Evolutionary conservation across 2,797 vertebrate genomes (phyloP), one percentile per base, ranked within the genome.

Genomic region (Gadopsis bispinosus): DNA sequence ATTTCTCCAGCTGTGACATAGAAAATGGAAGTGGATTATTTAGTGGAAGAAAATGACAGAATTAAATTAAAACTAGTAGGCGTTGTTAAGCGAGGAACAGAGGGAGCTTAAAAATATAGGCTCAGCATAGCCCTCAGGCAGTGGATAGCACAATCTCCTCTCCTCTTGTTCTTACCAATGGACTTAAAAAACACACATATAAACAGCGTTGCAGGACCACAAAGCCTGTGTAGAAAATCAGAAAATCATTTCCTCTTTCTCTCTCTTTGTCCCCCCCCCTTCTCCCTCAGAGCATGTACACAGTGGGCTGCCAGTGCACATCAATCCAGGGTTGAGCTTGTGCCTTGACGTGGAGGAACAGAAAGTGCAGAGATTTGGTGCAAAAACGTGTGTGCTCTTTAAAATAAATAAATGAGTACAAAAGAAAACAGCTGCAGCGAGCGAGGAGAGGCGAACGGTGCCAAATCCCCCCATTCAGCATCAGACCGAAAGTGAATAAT

Each of bases 31-130:
- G 88, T 93, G 93, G 91, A 92, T 93, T 90, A 93, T 93, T 93
- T 90, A 85, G 81, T 88, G 4, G 54, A 77, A 67, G 82, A 82
- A 72, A 65, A 89, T 74, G 85, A 77, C 88, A 87, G 93, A 91
- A 93, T 93, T 93, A 91, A 93, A 93, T 93, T 88, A 92, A 92
- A 93, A 93, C 75, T 91, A 82, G 93, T 94, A 89, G 93, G 93
- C 91, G 93, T 92, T 94, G 93, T 94, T 90, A 73, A 87, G 88
- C 71, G 55, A 63, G 87, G 87, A 92, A 93, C 92, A 92, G 90
- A 89, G 88, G 87, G 85, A 84, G 93, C 89, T 94, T 93, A 92
- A 92, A 92, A 87, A 88, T 90, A 91, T 90, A 89, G 88, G 91
- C 92, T 88, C 89, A 90, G 87, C 85, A 70, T 75, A 82, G 84